Conservation (phyloP, 2,888 invertebrate species). For the Euphydryas editha region DNA sequence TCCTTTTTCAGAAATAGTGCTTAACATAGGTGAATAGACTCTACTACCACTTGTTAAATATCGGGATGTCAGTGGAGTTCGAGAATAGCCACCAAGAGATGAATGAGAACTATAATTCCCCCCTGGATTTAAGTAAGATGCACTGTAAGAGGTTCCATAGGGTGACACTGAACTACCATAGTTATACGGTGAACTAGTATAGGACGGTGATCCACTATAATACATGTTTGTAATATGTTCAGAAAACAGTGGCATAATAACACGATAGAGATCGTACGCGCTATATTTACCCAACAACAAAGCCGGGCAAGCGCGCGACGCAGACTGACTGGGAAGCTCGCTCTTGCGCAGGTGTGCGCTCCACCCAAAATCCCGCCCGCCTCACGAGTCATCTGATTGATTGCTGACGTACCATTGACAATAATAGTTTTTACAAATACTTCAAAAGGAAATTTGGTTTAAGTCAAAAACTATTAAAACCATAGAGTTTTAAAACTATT, state of each 20-base stretch:
- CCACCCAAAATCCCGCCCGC: conserved; percentile 54
- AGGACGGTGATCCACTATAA: conserved; percentile 77
- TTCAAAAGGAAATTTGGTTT: conserved; percentile 7
- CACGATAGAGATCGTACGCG: conserved; percentile 53
- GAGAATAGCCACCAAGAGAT: conserved; percentile 82
- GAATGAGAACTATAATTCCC: conserved; percentile 77
- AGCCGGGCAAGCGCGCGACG: conserved; percentile 48
- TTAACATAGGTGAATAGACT: conserved; percentile 88
- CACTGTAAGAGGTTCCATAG: conserved; percentile 71
- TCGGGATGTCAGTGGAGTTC: conserved; percentile 69
- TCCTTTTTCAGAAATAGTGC: conserved; percentile 85
- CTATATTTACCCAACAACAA: conserved; percentile 61
- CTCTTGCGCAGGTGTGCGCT: conserved; percentile 46
- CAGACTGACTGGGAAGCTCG: conserved; percentile 49
- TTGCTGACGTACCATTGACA: conserved; percentile 69
- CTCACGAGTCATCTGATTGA: conserved; percentile 71
- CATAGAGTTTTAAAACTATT: background rate
- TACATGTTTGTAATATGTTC: conserved; percentile 86
- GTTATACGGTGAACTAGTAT: conserved; percentile 75
- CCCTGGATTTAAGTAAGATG: conserved; percentile 79
- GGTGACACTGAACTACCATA: conserved; percentile 73
- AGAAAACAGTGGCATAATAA: conserved; percentile 86
- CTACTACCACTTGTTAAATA: conserved; percentile 69
- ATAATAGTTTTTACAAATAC: conserved; percentile 48
- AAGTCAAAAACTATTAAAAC: background rate